These are phyloP conservation scores for Frankliniella fusca DNA, from an alignment of 2,888 invertebrate genomes.

Conservation along the genomic window DNA sequence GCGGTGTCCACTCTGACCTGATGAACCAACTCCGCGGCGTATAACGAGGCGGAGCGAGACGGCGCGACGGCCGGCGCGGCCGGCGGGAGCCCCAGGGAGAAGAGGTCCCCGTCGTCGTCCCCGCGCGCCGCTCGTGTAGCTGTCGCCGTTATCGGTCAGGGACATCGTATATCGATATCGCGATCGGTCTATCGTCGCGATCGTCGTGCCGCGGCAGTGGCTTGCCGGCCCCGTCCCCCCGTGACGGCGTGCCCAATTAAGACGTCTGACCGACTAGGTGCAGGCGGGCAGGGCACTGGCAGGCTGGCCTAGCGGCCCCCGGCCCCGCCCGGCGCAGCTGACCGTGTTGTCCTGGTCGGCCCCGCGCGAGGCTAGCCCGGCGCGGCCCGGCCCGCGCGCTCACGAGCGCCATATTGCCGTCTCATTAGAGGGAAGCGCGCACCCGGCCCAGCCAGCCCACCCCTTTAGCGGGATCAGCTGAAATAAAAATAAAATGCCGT, in stretches of 20 bases:
- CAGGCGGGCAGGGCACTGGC: neutral
- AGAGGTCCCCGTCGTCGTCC: neutral
- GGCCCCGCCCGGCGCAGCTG: too few species aligned
- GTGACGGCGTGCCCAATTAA: slow-evolving; percentile 23
- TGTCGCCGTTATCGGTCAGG: neutral
- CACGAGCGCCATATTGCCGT: too few species aligned
- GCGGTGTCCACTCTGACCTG: neutral
- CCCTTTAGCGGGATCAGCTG: too few species aligned
- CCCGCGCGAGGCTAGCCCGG: too few species aligned
- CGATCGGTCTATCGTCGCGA: slow-evolving; percentile 8
- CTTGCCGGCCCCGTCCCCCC: neutral
- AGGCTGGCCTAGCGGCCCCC: too few species aligned
- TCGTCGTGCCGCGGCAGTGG: neutral
- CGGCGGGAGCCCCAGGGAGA: neutral
- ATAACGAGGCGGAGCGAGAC: neutral
- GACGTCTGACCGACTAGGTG: slow-evolving; percentile 19
- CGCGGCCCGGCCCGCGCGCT: too few species aligned
- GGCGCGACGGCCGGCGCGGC: neutral
- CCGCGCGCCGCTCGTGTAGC: slow-evolving; percentile 6
- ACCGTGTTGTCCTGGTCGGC: too few species aligned
- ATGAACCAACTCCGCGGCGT: neutral
- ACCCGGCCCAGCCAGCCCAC: too few species aligned
- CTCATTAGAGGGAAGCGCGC: too few species aligned
- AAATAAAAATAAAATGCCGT: too few species aligned
- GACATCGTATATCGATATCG: slow-evolving; percentile 19